phyloP scores from a whole-genome alignment of 2,113 vertebrate species.

The Ctenodactylus gundi region DNA sequence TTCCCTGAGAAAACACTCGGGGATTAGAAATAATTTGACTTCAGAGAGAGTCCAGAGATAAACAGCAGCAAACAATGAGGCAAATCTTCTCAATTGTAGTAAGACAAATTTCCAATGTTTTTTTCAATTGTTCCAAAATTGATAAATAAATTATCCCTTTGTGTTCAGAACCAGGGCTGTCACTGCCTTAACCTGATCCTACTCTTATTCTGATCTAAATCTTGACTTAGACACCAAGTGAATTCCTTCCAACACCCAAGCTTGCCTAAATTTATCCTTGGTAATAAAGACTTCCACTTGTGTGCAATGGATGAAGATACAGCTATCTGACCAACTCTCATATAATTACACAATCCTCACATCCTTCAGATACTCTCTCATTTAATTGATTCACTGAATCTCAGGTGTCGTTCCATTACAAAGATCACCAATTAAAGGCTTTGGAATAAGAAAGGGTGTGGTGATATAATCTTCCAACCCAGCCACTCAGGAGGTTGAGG shows the following conservation, averaged over 20 bases:
- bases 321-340: background rate
- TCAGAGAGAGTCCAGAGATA: background rate
- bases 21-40: background rate
- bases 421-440: conserved; percentile 4
- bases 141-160: conserved; percentile 26
- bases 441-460: background rate
- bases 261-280: background rate
- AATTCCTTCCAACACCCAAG: background rate
- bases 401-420: background rate
- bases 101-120: background rate
- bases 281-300: background rate
- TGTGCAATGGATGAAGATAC: background rate
- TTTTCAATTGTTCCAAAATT: conserved; percentile 10
- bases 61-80: conserved; percentile 18
- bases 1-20: conserved; percentile 2
- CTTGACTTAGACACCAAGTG: background rate
- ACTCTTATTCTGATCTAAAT: background rate
- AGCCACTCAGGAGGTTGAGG: too few species aligned
- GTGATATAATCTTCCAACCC: background rate
- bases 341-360: background rate
- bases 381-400: background rate
- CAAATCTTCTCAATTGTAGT: background rate
- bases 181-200: background rate
- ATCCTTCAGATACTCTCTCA: background rate
- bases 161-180: background rate